phyloP scores from a whole-genome alignment of 2,797 vertebrate species.

The Lacerta agilis region DNA sequence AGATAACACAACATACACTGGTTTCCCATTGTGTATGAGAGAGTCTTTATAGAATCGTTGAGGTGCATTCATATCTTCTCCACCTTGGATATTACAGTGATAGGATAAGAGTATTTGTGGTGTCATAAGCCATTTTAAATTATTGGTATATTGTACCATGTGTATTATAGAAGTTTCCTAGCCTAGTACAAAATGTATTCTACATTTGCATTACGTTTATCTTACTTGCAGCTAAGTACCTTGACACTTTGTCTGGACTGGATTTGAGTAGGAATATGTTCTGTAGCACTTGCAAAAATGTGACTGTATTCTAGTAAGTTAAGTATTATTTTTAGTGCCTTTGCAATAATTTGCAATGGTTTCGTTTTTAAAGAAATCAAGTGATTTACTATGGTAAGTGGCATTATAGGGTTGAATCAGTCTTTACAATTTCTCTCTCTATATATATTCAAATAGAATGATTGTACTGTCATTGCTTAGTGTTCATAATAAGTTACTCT shows the following conservation, averaged over 20 bases:
- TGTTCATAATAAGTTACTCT: not conserved
- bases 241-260: not conserved
- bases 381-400: not conserved
- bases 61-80: not conserved
- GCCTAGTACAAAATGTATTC: not conserved
- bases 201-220: not conserved
- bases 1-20: too few relatives aligned
- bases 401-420: not conserved
- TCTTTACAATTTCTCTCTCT: not conserved
- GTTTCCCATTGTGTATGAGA: too few relatives aligned
- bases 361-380: not conserved
- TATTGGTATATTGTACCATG: not conserved
- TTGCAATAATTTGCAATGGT: too few relatives aligned
- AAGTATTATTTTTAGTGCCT: not conserved
- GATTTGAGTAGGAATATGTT: not conserved
- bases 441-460: not conserved
- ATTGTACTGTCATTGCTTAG: not conserved
- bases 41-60: not conserved
- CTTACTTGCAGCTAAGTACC: not conserved
- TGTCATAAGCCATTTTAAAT: not conserved
- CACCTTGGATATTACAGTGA: not conserved
- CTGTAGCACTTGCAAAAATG: not conserved
- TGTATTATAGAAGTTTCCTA: not conserved
- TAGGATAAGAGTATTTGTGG: not conserved
- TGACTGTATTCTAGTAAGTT: not conserved